A percentile compares a stretch with the other conserved stretches of the same genome.
Evolutionary conservation across 2,888 invertebrate species (phyloP).

Genomic region (Serrognathus titanus): DNA sequence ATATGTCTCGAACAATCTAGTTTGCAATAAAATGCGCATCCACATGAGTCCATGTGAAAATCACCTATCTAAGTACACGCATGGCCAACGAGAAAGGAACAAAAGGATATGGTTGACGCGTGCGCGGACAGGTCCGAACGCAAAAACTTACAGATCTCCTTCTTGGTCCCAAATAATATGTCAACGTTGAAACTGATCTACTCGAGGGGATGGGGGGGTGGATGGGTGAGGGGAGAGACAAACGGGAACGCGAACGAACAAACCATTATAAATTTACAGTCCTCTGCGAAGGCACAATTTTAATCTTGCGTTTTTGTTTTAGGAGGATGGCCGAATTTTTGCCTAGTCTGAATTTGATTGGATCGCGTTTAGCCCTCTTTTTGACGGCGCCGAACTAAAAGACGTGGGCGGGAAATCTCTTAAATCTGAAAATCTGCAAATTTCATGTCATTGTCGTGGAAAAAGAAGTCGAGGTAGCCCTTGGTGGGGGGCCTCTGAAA

Average conservation of each 20-base stretch:
- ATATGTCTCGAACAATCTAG: no score
- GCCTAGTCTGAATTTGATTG: neutral
- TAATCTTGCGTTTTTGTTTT: slow-evolving; percentile 14
- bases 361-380: no score
- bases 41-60: no score
- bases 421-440: slow-evolving; percentile 41
- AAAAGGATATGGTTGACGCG: no score
- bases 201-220: neutral
- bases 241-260: neutral
- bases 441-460: slow-evolving; percentile 31
- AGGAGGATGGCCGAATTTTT: no score
- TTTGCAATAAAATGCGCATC: no score
- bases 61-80: no score
- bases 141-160: neutral
- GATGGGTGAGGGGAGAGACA: no score
- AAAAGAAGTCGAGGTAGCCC: slow-evolving; percentile 40
- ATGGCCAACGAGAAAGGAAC: no score
- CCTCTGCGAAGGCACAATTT: slow-evolving; percentile 43
- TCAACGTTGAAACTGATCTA: slow-evolving; percentile 20
- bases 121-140: neutral
- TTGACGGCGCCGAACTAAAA: neutral
- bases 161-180: slow-evolving; percentile 44
- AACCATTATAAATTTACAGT: slow-evolving; percentile 23
- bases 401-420: neutral
- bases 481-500: slow-evolving; percentile 54